These are phyloP conservation scores for Dryoscopus gambensis DNA, from an alignment of 2,113 vertebrate species.

Conservation along the genomic window DNA sequence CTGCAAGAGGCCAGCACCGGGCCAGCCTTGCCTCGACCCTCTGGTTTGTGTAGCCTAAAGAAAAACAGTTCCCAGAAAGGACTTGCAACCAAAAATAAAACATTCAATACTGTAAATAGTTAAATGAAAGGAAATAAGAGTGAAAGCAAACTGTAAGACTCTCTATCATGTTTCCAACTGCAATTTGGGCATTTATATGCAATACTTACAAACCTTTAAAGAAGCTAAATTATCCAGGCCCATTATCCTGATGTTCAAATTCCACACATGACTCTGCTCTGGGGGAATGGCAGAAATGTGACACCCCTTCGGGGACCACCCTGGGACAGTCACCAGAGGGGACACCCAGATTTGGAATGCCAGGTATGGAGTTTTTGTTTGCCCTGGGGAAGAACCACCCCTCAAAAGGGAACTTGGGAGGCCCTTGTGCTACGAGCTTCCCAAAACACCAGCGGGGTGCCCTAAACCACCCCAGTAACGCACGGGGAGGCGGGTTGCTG, in stretches of 20 bases:
- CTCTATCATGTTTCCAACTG: neutral
- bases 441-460: fast-evolving
- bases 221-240: neutral
- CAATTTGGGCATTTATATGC: neutral
- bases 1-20: neutral
- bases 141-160: neutral
- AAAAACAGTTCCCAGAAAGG: neutral
- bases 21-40: neutral
- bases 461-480: neutral
- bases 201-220: neutral
- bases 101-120: neutral
- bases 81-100: neutral
- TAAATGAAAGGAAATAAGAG: neutral
- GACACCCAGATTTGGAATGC: neutral
- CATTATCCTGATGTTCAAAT: neutral
- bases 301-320: neutral
- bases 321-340: neutral
- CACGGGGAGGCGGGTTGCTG: fast-evolving
- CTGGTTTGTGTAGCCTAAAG: neutral
- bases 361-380: fast-evolving
- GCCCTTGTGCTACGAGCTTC: fast-evolving
- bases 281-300: neutral
- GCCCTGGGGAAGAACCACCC: fast-evolving
- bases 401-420: neutral
- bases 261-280: neutral